These are phyloP conservation scores for Caenorhabditis tropicalis DNA, from an alignment of 1,140 invertebrate genomes.

Conservation along the genomic window DNA sequence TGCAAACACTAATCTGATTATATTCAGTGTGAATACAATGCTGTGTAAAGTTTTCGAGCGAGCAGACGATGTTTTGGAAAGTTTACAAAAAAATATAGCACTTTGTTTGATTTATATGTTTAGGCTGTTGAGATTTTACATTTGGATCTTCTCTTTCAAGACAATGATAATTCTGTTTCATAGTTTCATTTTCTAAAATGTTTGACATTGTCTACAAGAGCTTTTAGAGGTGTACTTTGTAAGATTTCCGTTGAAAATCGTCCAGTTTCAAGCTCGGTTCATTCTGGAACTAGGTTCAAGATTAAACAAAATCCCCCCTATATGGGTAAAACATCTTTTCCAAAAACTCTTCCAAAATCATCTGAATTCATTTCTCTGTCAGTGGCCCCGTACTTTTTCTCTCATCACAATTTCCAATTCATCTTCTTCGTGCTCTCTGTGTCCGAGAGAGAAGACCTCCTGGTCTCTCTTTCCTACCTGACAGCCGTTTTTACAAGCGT, in stretches of 20 bases:
- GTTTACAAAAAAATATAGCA: slow-evolving; percentile 31
- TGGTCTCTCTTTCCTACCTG: background rate
- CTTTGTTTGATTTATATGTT: background rate
- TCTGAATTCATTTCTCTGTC: background rate
- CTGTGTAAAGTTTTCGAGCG: background rate
- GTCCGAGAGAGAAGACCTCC: background rate
- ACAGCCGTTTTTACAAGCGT: slow-evolving; percentile 43
- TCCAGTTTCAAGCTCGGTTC: no score
- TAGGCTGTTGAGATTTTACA: background rate
- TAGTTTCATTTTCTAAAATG: no score
- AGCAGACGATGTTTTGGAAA: background rate
- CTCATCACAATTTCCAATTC: background rate
- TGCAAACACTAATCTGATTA: slow-evolving; percentile 40
- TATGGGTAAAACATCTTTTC: no score
- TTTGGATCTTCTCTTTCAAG: no score
- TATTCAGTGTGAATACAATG: slow-evolving; percentile 38
- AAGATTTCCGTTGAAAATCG: no score
- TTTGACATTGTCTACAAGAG: no score
- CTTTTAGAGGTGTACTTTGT: no score
- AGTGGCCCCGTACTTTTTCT: background rate
- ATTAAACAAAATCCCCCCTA: no score
- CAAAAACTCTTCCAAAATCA: background rate
- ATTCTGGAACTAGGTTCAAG: no score
- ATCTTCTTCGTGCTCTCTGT: background rate
- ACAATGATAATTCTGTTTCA: no score